Evolutionary conservation across 2,888 invertebrate genomes (phyloP), one percentile per base, ranked within the genome.

Genomic region (Habroteleia sp.): DNA sequence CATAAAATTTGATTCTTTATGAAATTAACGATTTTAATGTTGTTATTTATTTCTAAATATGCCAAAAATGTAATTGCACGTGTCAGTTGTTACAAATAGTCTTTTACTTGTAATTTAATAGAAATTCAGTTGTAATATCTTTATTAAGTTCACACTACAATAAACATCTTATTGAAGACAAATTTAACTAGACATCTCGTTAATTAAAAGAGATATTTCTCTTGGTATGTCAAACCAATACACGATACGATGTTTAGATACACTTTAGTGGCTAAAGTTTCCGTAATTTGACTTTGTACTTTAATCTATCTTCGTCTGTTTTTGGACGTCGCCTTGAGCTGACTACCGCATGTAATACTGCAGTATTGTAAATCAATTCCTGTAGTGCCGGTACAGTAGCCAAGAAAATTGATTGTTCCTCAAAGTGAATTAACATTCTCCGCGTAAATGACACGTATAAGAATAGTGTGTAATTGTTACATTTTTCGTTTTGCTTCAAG

Each of bases 291-390:
- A 8, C n/a, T 0, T 20, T 17, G 29, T n/a, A 35, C 31, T 54
- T 54, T 33, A 54, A 37, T 54, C 52, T 44, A 16, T 42, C 65
- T 52, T 52, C 65, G 14, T 66, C 17, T 4, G 13, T 41, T 66
- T 56, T 23, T 16, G 27, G 56, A 65, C 56, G 46, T 63, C 63
- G 48, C 65, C 72, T 72, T 72, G 72, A 65, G 50, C 42, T 42
- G 65, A 73, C 60, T 58, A 39, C 66, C 39, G 71, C 71, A 66
- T 56, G 62, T 66, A 48, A 71, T 56, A 75, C 69, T 75, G 75
- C 75, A 75, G 75, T 75, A 75, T 62, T 66, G 52, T 75, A 75
- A 75, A 75, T 75, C 75, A 75, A 75, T 66, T 66, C 42, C 48
- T 33, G 23, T 41, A 65, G 41, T 48, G 50, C 39, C 69, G 41